Base-by-base conservation (phyloP, 2,888 invertebrate species). In the Serripes groenlandicus region DNA sequence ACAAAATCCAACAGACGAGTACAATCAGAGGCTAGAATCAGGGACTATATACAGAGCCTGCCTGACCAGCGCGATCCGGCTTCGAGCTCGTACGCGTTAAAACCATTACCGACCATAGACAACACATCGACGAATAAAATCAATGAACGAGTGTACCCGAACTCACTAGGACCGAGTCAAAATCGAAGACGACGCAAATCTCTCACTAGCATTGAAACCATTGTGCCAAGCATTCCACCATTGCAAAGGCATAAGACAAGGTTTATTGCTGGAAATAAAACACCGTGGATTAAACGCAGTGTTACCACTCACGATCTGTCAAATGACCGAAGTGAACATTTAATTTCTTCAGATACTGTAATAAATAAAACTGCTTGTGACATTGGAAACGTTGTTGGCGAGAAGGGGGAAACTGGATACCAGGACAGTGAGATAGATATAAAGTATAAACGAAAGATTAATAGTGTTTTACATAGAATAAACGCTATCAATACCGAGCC, bases 401-500 rank as follows among this genome's bases (percentile, higher is more conserved):
- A n/a, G n/a, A n/a, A n/a, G n/a, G n/a, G n/a, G n/a, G n/a, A n/a
- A n/a, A n/a, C n/a, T n/a, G n/a, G n/a, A n/a, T n/a, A n/a, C n/a
- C 28, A 15, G 15, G 62, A 62, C 21, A 62, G 62, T 62, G 62
- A 62, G 15, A 9, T 62, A 62, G 62, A 62, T 18, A 34, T 18
- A 34, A 34, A 62, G n/a, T 34, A 62, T 32, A 62, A 62, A 34
- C 32, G 34, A 32, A 42, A 66, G n/a, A 23, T 66, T 1, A 21
- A 26, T 28, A 42, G 42, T 42, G 66, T 66, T 26, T 26, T 42
- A 42, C 26, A 66, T n/a, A 18, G 66, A 35, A 66, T 66, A 37
- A 35, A 66, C 32, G 23, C 42, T 5, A 23, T 66, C 11, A 37
- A 75, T 15, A 52, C 32, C 15, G 64, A 60, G 30, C 78, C 83